phyloP scores from a whole-genome alignment of 2,113 vertebrate species.

The Callionymus lyra region DNA sequence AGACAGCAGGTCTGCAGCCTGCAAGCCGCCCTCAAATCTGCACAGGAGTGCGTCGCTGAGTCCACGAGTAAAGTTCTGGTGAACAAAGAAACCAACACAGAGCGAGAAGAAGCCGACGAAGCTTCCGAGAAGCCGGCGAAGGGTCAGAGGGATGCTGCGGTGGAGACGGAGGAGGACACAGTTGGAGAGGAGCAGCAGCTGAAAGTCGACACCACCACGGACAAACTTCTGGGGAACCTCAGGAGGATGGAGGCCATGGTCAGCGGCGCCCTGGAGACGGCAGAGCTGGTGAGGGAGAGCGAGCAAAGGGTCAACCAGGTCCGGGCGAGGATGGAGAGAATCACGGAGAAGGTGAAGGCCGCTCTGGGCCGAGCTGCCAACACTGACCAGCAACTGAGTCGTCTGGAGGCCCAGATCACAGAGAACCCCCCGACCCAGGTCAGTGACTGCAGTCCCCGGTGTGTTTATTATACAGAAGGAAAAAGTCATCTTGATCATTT shows the following conservation, averaged over 20 bases:
- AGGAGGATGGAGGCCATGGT: conserved; percentile 53
- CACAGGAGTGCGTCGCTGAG: conserved; percentile 19
- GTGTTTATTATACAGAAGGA: too few relatives aligned
- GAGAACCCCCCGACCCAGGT: conserved; percentile 33
- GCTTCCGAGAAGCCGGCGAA: conserved; percentile 17
- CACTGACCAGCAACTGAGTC: conserved; percentile 35
- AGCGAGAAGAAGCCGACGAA: conserved; percentile 10
- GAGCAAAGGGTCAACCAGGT: conserved; percentile 54
- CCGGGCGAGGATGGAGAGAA: conserved; percentile 51
- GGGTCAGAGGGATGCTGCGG: conserved; percentile 41
- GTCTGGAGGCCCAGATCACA: conserved; percentile 31
- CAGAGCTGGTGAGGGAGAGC: conserved; percentile 41
- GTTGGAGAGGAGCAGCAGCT: conserved; percentile 15
- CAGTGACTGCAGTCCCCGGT: conserved; percentile 8
- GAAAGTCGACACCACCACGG: conserved; percentile 12
- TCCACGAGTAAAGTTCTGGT: conserved; percentile 7
- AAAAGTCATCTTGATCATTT: too few relatives aligned
- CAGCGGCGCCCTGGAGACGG: conserved; percentile 37
- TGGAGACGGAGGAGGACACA: conserved; percentile 30
- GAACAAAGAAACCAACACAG: conserved; percentile 35
- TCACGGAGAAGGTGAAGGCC: conserved; percentile 48
- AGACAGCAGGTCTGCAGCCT: conserved; percentile 43
- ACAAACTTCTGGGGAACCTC: conserved; percentile 41
- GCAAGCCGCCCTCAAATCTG: conserved; percentile 40
- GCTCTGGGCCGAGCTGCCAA: conserved; percentile 36